Evolutionary conservation across 1,140 invertebrate genomes (phyloP), one percentile per base, ranked within the genome.

Genomic region (Panagrolaimus sp.): DNA sequence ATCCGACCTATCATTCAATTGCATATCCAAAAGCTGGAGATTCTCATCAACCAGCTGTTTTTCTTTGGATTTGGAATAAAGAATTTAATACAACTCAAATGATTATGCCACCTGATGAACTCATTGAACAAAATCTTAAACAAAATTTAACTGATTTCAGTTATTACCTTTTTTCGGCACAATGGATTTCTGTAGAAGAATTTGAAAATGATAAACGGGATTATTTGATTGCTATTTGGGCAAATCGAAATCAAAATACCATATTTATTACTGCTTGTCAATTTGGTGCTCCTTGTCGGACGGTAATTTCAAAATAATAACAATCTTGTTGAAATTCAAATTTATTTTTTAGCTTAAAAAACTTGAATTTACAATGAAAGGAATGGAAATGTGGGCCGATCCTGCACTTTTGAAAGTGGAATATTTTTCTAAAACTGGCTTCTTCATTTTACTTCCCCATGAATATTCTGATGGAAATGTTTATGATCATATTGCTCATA

Each of bases 201-300:
- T 14, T 7, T 21, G 58, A 15, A 28, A 48, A 62, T 12, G 9
- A 21, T 45, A 9, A 38, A 26, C 10, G 58, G 69, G 58, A 67
- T 32, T 64, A 44, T 28, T 46, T 72, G 1, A 46, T 73, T 24
- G 45, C 44, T n/a, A 32, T 73, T 17, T 73, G 71, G 71, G 48
- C 71, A 38, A 73, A 73, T 44, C 63, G 71, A 44, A 43, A 75
- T n/a, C 71, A 73, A 44, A 73, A 73, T 38, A 21, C 15, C 9
- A 45, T 73, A 26, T 48, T 48, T 21, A 62, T 73, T 24, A 58
- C 65, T 9, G 67, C 67, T 8, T 73, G 71, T 45, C 55, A 69
- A 32, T 66, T 32, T 28, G 43, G 52, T 17, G n/a, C 17, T 24
- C 43, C 58, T 12, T 69, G 68, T 47, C 43, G 43, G 17, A 68